Evolutionary conservation across 2,113 vertebrate genomes (phyloP).

Genomic region (Petroica traversi): DNA sequence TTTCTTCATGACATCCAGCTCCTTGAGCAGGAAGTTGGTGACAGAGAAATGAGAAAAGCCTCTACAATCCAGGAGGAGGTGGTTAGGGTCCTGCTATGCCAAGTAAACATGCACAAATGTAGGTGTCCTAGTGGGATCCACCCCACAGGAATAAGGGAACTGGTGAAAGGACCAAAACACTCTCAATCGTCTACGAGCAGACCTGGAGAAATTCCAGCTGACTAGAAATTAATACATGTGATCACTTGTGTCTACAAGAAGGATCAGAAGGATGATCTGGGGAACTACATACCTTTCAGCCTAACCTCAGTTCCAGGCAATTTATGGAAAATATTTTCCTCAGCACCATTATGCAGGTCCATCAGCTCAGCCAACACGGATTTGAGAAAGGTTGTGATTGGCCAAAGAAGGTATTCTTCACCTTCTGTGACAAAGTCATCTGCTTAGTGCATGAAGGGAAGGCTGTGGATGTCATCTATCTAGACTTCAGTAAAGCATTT

Average conservation of each 20-base stretch:
- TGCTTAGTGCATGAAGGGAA: not conserved
- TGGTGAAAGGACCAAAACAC: not conserved
- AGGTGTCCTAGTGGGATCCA: no score
- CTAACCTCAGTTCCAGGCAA: not conserved
- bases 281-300: not conserved
- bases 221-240: not conserved
- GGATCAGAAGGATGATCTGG: not conserved
- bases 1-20: not conserved
- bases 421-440: not conserved
- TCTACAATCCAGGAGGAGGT: not conserved
- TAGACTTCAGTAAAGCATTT: not conserved
- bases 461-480: not conserved
- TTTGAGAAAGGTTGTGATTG: not conserved
- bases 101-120: not conserved
- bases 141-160: not conserved
- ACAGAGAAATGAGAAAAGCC: not conserved
- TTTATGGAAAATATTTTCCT: not conserved
- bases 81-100: not conserved
- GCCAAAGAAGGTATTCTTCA: not conserved
- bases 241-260: accelerated
- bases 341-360: not conserved
- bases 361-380: not conserved
- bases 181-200: not conserved
- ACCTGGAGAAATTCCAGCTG: not conserved
- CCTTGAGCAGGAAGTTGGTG: not conserved